Evolutionary conservation across 2,113 vertebrate species (phyloP).

Genomic region (Ptilonorhynchus violaceus): DNA sequence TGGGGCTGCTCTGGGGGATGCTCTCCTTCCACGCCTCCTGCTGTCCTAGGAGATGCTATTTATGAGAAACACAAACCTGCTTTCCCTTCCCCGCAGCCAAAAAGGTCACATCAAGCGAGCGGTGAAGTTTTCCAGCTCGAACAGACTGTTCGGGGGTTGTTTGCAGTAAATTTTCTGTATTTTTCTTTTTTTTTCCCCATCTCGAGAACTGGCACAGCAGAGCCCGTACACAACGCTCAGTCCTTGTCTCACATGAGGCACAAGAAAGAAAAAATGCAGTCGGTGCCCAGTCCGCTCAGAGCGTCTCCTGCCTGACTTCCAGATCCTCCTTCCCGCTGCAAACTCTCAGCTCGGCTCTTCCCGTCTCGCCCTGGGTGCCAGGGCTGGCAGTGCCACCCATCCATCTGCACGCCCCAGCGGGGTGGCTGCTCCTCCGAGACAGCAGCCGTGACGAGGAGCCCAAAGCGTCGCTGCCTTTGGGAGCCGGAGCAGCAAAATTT

Average conservation of each 20-base stretch:
- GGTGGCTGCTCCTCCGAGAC: not conserved
- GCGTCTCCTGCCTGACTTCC: not conserved
- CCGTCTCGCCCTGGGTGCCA: fast-evolving
- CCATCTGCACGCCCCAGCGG: not conserved
- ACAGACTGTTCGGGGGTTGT: conserved; percentile 43
- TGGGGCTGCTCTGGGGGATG: not conserved
- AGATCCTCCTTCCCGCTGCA: not conserved
- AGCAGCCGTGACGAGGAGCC: not conserved
- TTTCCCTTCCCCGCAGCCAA: not conserved
- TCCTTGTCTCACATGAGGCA: not conserved
- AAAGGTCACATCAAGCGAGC: not conserved
- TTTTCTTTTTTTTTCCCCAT: not conserved
- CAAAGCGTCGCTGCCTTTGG: not conserved
- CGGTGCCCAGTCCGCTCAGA: not conserved
- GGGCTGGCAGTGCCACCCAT: not conserved
- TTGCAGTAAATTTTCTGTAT: not conserved
- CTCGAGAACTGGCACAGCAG: not conserved
- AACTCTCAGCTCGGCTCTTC: not conserved
- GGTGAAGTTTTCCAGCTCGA: not conserved
- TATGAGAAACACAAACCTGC: not conserved
- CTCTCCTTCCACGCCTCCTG: not conserved
- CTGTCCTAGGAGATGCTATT: not conserved
- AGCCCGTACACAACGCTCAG: fast-evolving
- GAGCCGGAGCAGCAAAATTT: not conserved
- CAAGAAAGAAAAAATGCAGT: not conserved